These are phyloP conservation scores for Zingel zingel DNA, from an alignment of 2,113 vertebrate genomes.

Conservation along the genomic window DNA sequence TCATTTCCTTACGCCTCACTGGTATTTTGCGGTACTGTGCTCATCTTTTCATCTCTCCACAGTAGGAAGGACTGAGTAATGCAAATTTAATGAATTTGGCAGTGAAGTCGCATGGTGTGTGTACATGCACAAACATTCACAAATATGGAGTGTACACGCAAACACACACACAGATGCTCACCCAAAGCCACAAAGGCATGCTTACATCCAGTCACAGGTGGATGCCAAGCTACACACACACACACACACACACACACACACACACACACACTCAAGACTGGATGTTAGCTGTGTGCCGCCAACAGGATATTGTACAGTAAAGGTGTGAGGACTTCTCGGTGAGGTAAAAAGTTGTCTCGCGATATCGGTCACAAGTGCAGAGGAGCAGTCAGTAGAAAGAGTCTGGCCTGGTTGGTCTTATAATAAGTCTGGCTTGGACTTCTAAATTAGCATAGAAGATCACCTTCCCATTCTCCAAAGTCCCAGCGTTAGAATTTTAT, in stretches of 20 bases:
- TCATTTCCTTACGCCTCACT: slow-evolving; percentile 23
- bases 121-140: slow-evolving; percentile 23
- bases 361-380: too few relatives aligned
- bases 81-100: slow-evolving; percentile 77
- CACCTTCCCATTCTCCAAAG: too few relatives aligned
- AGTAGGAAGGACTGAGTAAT: slow-evolving; percentile 67
- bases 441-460: too few relatives aligned
- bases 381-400: too few relatives aligned
- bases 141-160: not conserved
- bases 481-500: too few relatives aligned
- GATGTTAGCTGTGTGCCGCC: not conserved
- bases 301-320: slow-evolving; percentile 27
- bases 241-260: not conserved
- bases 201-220: slow-evolving; percentile 39
- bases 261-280: not conserved
- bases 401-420: too few relatives aligned
- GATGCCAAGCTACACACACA: slow-evolving; percentile 21
- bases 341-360: too few relatives aligned
- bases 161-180: slow-evolving; percentile 17
- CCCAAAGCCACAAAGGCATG: slow-evolving; percentile 25
- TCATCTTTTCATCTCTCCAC: slow-evolving; percentile 62
- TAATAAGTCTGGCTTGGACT: too few relatives aligned
- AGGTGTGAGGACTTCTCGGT: too few relatives aligned
- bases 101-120: slow-evolving; percentile 39
- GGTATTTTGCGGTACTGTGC: slow-evolving; percentile 25